Evolutionary conservation across 2,113 vertebrate genomes (phyloP).

Genomic region (Sprattus sprattus): DNA sequence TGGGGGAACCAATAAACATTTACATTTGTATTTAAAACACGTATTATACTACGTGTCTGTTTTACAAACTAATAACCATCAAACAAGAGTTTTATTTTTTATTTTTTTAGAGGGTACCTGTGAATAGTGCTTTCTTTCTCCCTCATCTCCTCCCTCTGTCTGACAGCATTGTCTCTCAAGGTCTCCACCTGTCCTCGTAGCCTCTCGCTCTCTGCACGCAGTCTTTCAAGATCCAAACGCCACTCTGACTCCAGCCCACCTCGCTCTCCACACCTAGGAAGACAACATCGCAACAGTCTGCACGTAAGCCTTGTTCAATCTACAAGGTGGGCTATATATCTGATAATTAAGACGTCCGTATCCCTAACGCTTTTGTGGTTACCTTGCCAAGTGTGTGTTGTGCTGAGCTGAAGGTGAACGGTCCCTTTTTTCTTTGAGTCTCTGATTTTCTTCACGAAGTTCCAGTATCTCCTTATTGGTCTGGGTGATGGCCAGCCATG

Average conservation of each 20-base stretch:
- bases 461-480: conserved; percentile 63
- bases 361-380: not conserved
- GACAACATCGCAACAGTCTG: conserved; percentile 8
- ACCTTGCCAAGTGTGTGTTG: not conserved
- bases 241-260: conserved; percentile 56
- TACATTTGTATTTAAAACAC: too few relatives aligned
- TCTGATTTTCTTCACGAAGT: conserved; percentile 63
- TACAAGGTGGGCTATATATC: not conserved
- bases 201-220: conserved; percentile 63
- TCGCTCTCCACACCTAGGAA: conserved; percentile 54
- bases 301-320: not conserved
- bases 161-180: conserved; percentile 55
- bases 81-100: too few relatives aligned
- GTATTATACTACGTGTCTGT: too few relatives aligned
- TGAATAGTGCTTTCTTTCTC: conserved; percentile 58
- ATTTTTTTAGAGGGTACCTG: conserved; percentile 53
- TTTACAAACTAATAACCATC: too few relatives aligned
- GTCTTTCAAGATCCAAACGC: conserved; percentile 53
- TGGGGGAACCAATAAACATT: not conserved
- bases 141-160: conserved; percentile 60
- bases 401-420: not conserved
- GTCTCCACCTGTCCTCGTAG: conserved; percentile 65
- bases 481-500: conserved; percentile 57
- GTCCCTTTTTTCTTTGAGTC: conserved; percentile 50
- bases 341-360: too few relatives aligned